These are phyloP conservation scores for Raja brachyura DNA, from an alignment of 2,113 vertebrate genomes.

Conservation along the genomic window DNA sequence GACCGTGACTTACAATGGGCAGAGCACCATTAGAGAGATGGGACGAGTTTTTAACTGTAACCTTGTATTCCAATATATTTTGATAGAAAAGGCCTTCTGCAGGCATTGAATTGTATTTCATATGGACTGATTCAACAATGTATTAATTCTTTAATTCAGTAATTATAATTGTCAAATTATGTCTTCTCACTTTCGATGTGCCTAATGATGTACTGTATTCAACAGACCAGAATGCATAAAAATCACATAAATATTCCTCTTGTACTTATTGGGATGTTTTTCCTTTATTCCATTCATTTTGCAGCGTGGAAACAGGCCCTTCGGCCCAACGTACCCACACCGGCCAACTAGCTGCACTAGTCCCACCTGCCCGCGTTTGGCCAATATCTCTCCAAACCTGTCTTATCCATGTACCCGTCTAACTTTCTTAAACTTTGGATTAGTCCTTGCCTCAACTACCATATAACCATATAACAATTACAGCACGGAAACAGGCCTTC, in stretches of 20 bases:
- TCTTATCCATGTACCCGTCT: too few relatives aligned
- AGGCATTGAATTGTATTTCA: slow-evolving; percentile 25
- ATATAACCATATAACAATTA: too few relatives aligned
- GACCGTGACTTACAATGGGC: slow-evolving; percentile 21
- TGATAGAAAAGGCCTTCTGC: background rate
- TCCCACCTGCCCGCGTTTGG: too few relatives aligned
- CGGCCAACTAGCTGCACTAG: too few relatives aligned
- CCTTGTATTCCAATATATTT: slow-evolving; percentile 11
- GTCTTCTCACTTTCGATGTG: background rate
- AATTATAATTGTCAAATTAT: slow-evolving; percentile 16
- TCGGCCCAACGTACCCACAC: too few relatives aligned
- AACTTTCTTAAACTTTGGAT: too few relatives aligned
- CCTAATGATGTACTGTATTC: slow-evolving; percentile 28
- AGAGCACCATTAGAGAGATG: background rate
- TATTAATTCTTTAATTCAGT: background rate
- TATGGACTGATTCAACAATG: background rate
- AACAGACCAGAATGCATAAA: background rate
- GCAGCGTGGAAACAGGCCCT: too few relatives aligned
- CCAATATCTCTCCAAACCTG: too few relatives aligned
- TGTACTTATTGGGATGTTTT: slow-evolving; percentile 7
- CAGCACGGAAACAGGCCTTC: too few relatives aligned
- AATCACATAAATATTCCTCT: background rate
- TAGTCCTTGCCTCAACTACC: too few relatives aligned
- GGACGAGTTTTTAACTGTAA: slow-evolving; percentile 22
- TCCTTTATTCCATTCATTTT: background rate